Evolutionary conservation across 2,113 vertebrate genomes (phyloP), one percentile per base, ranked within the genome.

Genomic region (Entelurus aequoreus): DNA sequence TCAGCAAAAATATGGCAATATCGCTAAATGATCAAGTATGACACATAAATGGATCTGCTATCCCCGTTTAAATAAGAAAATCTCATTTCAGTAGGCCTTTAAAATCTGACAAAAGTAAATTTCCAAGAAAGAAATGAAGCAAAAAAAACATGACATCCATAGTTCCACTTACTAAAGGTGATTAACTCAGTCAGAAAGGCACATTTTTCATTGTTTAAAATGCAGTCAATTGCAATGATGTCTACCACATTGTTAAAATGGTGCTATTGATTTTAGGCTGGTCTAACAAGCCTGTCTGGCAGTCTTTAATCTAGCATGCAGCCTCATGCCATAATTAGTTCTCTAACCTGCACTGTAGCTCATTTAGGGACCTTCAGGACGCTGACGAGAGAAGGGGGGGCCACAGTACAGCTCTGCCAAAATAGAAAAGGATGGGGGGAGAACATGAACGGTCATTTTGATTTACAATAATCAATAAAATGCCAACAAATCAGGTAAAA

Each of bases 261-360:
- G 19, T 62, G 5, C 16, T 78, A 85, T 78, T 78, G 83, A 86
- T 79, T 79, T 71, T 37, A 60, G 55, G 66, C 52, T 59, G 21
- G 65, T 62, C 68, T 70, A 60, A 80, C 57, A 62, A 66, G 75
- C 65, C 54, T 66, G 74, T 75, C 76, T 76, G 75, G 63, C 54
- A 65, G 74, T 75, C 76, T 76, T 69, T 79, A 74, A 74, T 79
- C 75, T 75, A 73, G 74, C 81, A 78, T 62, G 7, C 16, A 74
- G 62, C 68, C 66, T 83, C 28, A 28, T 28, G 28, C 73, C 75
- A 40, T 82, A 82, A 79, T 82, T 82, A 82, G 28, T 28, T 28
- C 28, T 28, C 63, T 75, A 72, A 60, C 67, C 69, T 72, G 78
- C 80, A 81, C 78, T 76, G 76, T 79, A 67, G 74, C 62, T 78